phyloP scores from a whole-genome alignment of 2,888 invertebrate genomes.

The Protodeltote pygarga region DNA sequence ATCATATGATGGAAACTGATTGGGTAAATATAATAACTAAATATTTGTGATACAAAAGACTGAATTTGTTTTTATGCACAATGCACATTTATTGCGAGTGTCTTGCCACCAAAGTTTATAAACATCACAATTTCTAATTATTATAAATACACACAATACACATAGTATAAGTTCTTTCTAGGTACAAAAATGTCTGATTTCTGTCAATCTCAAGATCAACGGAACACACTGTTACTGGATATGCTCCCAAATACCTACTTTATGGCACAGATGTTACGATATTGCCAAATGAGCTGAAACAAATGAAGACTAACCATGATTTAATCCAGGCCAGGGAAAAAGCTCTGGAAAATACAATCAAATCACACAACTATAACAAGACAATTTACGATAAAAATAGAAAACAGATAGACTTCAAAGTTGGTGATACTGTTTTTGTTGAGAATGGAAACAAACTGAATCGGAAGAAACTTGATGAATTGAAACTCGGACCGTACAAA shows the following conservation, averaged over 20 bases:
- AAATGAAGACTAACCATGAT: slow-evolving; percentile 12
- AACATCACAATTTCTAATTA: too few relatives aligned
- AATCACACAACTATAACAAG: not conserved
- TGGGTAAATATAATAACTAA: not conserved
- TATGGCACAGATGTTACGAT: slow-evolving; percentile 37
- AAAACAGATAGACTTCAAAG: too few relatives aligned
- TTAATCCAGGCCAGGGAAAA: slow-evolving; percentile 31
- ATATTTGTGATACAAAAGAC: not conserved
- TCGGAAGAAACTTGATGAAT: too few relatives aligned
- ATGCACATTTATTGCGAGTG: not conserved
- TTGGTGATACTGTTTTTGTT: too few relatives aligned
- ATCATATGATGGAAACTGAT: not conserved
- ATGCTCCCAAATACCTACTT: slow-evolving; percentile 48
- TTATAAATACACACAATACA: too few relatives aligned
- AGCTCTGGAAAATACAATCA: slow-evolving; percentile 33
- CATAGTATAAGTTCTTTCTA: too few relatives aligned
- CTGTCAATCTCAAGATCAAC: too few relatives aligned
- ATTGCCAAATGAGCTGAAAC: slow-evolving; percentile 28
- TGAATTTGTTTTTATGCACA: not conserved
- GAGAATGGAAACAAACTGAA: too few relatives aligned
- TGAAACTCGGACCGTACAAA: too few relatives aligned
- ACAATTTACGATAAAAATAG: too few relatives aligned
- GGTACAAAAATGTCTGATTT: too few relatives aligned
- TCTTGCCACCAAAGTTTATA: too few relatives aligned
- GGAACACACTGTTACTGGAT: slow-evolving; percentile 49